A percentile compares a stretch with the other conserved stretches of the same genome.
These are phyloP conservation scores for Tinamus guttatus DNA, from an alignment of 2,113 vertebrate species.

Conservation along the genomic window DNA sequence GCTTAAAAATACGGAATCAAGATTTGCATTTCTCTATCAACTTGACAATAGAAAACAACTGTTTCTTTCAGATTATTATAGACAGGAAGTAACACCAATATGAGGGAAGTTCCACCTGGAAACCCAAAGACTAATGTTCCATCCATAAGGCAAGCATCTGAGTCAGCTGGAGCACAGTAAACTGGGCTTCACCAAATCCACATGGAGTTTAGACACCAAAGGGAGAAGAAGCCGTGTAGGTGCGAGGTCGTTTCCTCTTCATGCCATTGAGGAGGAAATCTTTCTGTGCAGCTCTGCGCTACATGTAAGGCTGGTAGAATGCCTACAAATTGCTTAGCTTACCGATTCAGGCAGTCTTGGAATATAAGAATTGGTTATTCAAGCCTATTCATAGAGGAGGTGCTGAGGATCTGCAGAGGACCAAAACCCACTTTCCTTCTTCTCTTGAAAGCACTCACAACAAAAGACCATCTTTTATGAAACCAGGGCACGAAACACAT, in stretches of 20 bases:
- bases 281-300: neutral
- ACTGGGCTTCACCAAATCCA: neutral
- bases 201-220: neutral
- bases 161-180: neutral
- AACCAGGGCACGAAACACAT: neutral
- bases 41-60: neutral
- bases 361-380: neutral
- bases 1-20: neutral
- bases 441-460: neutral
- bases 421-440: neutral
- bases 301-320: neutral
- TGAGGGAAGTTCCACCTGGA: neutral
- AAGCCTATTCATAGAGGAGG: neutral
- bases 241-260: neutral
- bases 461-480: neutral
- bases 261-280: too few species aligned
- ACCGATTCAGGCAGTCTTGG: neutral
- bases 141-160: neutral
- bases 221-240: fast-evolving
- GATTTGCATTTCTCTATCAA: neutral
- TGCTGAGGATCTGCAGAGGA: too few species aligned
- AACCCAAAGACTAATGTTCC: neutral
- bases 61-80: neutral
- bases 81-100: neutral
- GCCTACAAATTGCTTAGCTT: neutral